phyloP scores from a whole-genome alignment of 2,888 invertebrate species.

The Lasioglossum leucozonium region DNA sequence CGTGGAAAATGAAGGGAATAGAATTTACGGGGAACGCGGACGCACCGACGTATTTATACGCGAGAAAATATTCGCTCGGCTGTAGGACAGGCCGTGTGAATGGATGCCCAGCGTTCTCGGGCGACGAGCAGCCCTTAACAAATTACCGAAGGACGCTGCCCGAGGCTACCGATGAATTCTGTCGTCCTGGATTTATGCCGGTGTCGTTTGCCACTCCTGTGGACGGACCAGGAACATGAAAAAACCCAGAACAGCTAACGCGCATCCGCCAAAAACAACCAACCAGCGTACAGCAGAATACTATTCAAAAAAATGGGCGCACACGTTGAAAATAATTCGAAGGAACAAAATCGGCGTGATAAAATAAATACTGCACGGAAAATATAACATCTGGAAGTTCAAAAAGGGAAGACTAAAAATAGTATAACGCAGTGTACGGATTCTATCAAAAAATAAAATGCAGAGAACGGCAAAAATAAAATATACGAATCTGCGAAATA shows the following conservation, averaged over 20 bases:
- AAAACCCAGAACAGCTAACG: background rate
- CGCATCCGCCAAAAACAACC: background rate
- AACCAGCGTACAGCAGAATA: background rate
- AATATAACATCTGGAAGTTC: background rate
- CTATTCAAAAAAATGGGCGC: background rate
- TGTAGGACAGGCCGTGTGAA: background rate
- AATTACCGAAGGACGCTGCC: slow-evolving; percentile 55
- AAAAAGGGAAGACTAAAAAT: too few species aligned
- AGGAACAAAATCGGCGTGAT: background rate
- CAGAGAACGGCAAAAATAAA: background rate
- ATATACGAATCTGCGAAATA: background rate
- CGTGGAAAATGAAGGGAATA: background rate
- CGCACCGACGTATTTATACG: background rate
- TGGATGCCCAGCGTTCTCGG: background rate
- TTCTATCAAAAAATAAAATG: background rate
- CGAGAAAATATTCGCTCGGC: slow-evolving; percentile 3
- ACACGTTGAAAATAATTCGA: background rate
- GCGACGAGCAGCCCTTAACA: slow-evolving; percentile 43
- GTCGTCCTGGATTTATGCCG: slow-evolving; percentile 65
- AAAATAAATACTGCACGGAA: background rate
- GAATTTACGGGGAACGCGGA: background rate
- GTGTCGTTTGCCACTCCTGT: slow-evolving; percentile 48
- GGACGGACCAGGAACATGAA: slow-evolving; percentile 19
- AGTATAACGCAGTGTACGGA: too few species aligned
- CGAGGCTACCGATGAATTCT: slow-evolving; percentile 55